A percentile compares a stretch with the other conserved stretches of the same genome.
Conservation (phyloP, 2,113 vertebrate genomes). For the Lepidiolamprologus cunningtoni region DNA sequence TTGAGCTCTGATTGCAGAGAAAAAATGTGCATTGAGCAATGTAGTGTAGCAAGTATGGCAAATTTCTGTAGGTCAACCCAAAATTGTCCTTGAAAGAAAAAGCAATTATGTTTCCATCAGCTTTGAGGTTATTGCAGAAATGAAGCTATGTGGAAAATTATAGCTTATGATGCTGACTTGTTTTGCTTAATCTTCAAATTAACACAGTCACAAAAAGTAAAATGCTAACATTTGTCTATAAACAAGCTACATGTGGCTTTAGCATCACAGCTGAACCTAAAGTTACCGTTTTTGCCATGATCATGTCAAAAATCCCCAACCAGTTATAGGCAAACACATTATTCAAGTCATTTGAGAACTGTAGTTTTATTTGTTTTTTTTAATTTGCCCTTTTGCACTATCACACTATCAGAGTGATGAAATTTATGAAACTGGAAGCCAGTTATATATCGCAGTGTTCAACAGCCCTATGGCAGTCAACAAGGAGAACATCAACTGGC, state of each 20-base stretch:
- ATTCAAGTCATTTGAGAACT: neutral
- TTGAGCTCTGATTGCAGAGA: neutral
- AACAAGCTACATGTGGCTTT: neutral
- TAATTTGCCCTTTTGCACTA: neutral
- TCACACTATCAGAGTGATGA: neutral
- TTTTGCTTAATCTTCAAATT: neutral
- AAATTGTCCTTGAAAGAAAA: neutral
- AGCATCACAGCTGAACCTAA: neutral
- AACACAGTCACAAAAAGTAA: neutral
- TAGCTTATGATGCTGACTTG: fast-evolving
- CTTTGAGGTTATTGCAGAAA: neutral
- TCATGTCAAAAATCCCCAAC: neutral
- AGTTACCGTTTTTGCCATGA: neutral
- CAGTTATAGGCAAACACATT: neutral
- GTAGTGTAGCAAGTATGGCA: neutral
- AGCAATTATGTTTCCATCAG: neutral
- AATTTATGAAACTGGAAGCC: neutral
- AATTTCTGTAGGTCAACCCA: neutral
- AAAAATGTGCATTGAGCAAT: neutral
- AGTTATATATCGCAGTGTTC: neutral
- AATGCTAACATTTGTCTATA: neutral
- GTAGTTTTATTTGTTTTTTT: neutral
- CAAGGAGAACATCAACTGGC: neutral
- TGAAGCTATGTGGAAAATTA: neutral
- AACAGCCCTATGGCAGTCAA: neutral